A percentile compares a stretch with the other conserved stretches of the same genome.
These are phyloP conservation scores for Tachina grossa DNA, from an alignment of 2,888 invertebrate species.

Conservation along the genomic window DNA sequence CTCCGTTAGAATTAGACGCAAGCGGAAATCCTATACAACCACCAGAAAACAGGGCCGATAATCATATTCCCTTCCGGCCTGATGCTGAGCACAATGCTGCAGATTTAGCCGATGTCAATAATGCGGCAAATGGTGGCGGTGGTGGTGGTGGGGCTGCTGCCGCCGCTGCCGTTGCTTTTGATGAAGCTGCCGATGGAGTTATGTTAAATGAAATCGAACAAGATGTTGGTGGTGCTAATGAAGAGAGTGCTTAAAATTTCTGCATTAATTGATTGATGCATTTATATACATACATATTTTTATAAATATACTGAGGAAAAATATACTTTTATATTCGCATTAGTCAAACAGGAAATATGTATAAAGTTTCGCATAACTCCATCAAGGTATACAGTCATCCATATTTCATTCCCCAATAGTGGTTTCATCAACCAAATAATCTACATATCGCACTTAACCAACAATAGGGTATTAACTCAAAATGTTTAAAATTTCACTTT, in stretches of 20 bases:
- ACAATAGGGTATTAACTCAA: too few relatives aligned
- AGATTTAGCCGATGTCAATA: conserved; percentile 68
- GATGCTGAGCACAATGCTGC: conserved; percentile 73
- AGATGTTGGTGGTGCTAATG: conserved; percentile 75
- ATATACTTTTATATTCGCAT: background rate
- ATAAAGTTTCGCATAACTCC: too few relatives aligned
- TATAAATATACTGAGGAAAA: conserved; percentile 40
- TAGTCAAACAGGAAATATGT: conserved; percentile 20
- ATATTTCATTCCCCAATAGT: background rate
- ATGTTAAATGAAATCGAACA: conserved; percentile 78
- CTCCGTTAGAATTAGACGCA: conserved; percentile 84
- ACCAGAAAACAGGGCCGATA: conserved; percentile 75
- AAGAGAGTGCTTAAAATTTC: conserved; percentile 74
- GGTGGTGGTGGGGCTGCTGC: conserved; percentile 67
- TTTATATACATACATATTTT: conserved; percentile 44
- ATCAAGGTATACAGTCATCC: background rate
- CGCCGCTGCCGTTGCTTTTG: conserved; percentile 76
- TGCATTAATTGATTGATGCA: conserved; percentile 36
- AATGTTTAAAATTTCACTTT: too few relatives aligned
- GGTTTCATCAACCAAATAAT: conserved; percentile 12
- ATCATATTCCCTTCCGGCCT: conserved; percentile 64
- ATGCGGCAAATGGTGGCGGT: conserved; percentile 71
- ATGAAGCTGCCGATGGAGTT: conserved; percentile 79
- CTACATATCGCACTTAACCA: too few relatives aligned
- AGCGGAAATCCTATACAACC: conserved; percentile 82